Percentiles rank a stretch among this genome's conserved stretches.
Evolutionary conservation across 2,797 vertebrate species (phyloP).

Genomic region (Platyrinchus mystaceus): DNA sequence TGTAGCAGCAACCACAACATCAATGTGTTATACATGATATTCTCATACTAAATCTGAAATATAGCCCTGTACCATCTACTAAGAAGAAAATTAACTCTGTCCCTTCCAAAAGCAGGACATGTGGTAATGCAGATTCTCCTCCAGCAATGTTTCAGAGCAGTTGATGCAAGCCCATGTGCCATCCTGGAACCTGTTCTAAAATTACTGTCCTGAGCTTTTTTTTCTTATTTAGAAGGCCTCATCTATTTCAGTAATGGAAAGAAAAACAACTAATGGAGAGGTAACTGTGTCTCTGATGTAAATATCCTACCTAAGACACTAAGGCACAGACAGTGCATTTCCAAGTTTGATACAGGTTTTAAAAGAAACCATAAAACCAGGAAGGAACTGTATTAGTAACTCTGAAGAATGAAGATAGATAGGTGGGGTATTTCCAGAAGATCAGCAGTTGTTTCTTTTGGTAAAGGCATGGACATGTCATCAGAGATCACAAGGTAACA

Average conservation of each 20-base stretch:
- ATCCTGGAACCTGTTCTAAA: background rate
- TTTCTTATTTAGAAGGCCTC: background rate
- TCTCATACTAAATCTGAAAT: background rate
- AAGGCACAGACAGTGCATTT: background rate
- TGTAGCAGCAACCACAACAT: background rate
- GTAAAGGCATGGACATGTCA: background rate
- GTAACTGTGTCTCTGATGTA: background rate
- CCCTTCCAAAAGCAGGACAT: background rate
- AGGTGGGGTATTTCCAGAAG: background rate
- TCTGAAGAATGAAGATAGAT: background rate
- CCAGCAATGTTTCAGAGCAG: background rate
- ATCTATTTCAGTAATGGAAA: background rate
- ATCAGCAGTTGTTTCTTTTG: background rate
- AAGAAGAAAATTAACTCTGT: background rate
- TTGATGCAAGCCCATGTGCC: background rate
- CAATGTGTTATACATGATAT: background rate
- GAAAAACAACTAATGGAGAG: background rate
- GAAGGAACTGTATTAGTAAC: background rate
- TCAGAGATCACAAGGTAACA: background rate
- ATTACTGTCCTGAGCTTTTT: background rate
- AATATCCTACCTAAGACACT: background rate
- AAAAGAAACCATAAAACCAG: background rate
- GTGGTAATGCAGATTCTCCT: background rate
- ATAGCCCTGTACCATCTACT: too few species aligned
- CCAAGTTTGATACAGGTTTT: background rate